Base-by-base conservation (phyloP, 2,888 invertebrate species). In the Agrochola lychnidis region DNA sequence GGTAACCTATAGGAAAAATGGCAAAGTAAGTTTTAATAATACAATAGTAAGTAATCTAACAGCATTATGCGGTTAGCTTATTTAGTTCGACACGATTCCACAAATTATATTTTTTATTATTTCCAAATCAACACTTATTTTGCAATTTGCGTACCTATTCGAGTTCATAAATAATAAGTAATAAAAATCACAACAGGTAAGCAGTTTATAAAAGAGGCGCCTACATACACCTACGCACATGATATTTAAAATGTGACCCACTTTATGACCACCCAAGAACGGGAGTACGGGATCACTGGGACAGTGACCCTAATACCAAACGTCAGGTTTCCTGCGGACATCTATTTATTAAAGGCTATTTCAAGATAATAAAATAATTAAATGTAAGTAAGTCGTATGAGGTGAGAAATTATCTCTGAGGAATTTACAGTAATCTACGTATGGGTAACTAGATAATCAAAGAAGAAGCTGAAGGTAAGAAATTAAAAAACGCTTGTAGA, bases 211-310 rank as follows among this genome's bases (percentile, higher is more conserved):
- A 57, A 56, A 57, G 12, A 57, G 51, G 25, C 66, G 59, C 25
- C 51, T 69, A 7, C 36, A 51, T n/a, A 56, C 40, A 67, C n/a
- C 48, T 51, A 84, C 36, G 42, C n/a, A 19, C 30, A 36, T 30
- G 62, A 30, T 53, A 56, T 62, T 64, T 80, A 56, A 73, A 45
- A 74, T 36, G 14, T 85, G 78, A 79, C 75, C 76, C 63, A 79
- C 25, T 67, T 77, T n/a, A 53, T 16, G 75, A 12, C 51, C 25
- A 30, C 67, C 40, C 62, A 68, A 70, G 57, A 82, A 66, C 14
- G 51, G 48, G 73, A 73, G 56, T 73, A 83, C 40, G 40, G 25
- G 70, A 59, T 12, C 42, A 76, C 25, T 80, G 72, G 63, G 12
- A 76, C 73, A 68, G n/a, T 64, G 77, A 59, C 83, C 76, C 25